Percentiles rank a stretch among this genome's conserved stretches.
phyloP scores from a whole-genome alignment of 2,888 invertebrate genomes.

The Sclerodermus sp. region DNA sequence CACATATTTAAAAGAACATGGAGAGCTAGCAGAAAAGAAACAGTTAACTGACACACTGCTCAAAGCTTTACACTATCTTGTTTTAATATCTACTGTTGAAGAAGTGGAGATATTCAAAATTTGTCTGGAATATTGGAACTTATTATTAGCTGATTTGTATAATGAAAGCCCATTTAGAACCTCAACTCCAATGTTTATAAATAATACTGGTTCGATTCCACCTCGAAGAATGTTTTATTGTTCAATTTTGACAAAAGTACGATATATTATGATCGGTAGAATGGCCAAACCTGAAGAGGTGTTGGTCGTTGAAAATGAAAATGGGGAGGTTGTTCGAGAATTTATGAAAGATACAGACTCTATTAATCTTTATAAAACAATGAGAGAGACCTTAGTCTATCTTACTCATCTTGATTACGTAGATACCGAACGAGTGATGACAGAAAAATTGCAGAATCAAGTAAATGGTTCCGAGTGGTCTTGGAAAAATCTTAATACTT shows the following conservation, averaged over 20 bases:
- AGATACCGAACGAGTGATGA: constrained; percentile 99
- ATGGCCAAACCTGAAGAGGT: constrained; percentile 99
- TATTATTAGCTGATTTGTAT: constrained; percentile 88
- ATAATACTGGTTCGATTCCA: constrained; percentile 54
- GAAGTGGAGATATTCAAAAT: constrained; percentile 99
- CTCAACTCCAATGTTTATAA: constrained; percentile 54
- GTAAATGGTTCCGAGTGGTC: constrained; percentile 99
- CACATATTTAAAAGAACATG: constrained; percentile 95
- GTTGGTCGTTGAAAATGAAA: constrained; percentile 98
- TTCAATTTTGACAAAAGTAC: constrained; percentile 81
- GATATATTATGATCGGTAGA: constrained; percentile 97
- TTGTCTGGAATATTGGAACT: constrained; percentile 98
- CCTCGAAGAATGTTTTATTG: constrained; percentile 74
- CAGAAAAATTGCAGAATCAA: constrained; percentile 96
- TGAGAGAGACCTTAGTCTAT: constrained; percentile 97
- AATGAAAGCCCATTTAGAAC: constrained; percentile 77
- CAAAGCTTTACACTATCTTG: constrained; percentile 84
- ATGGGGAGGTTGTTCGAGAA: constrained; percentile 98
- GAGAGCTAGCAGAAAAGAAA: constrained; percentile 81
- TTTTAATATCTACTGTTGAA: constrained; percentile 95
- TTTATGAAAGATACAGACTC: constrained; percentile 99
- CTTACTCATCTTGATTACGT: constrained; percentile 97
- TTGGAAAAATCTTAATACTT: constrained; percentile 98
- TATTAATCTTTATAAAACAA: constrained; percentile 98
- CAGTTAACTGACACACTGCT: constrained; percentile 74